Base-by-base conservation (phyloP, 2,113 vertebrate genomes). In the Peromyscus maniculatus region DNA sequence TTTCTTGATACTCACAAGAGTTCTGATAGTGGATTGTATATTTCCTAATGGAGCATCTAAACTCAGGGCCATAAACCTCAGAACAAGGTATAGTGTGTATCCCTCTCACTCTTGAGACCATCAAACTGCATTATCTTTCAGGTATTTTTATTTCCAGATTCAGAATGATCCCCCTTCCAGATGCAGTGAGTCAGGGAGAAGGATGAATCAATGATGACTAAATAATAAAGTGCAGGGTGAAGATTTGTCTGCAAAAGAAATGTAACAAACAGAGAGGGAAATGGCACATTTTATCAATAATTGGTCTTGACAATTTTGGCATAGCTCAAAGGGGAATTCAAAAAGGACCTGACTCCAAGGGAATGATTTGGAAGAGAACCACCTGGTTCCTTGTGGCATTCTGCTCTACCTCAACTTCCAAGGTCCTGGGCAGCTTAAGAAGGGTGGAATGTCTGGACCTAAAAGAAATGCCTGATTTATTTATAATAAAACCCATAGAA, bases 191-290 rank as follows among this genome's bases (percentile, higher is more conserved):
- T 93, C 93, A 95, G 92, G 46, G 26, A 72, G 43, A 64, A 93
- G 57, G 24, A 88, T 91, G 67, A 96, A 79, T 89, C 95, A 94
- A 78, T 28, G 84, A 59, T 74, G 92, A 94, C 79, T 91, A 67
- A 94, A 78, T 59, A 87, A 75, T 31, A 89, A 97, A 86, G 28
- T 12, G 8, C 28, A 84, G 46, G 26, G 43, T 21, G 36, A 57
- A 55, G 36, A 55, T 22, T 22, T 64, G 24, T 64, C 78, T 64
- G 17, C 39, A 55, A 90, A 74, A 79, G 69, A 80, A 80, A 57
- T 31, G 28, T 80, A 52, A 87, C 39, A 82, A 90, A 87, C 3
- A 52, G 22, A 64, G 28, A 93, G 43, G 79, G 84, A 88, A 96
- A 80, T 26, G 11, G 43, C n/a, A 59, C 28, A 39, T 46, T 93